phyloP scores from a whole-genome alignment of 2,888 invertebrate genomes.

The Isoperla grammatica region DNA sequence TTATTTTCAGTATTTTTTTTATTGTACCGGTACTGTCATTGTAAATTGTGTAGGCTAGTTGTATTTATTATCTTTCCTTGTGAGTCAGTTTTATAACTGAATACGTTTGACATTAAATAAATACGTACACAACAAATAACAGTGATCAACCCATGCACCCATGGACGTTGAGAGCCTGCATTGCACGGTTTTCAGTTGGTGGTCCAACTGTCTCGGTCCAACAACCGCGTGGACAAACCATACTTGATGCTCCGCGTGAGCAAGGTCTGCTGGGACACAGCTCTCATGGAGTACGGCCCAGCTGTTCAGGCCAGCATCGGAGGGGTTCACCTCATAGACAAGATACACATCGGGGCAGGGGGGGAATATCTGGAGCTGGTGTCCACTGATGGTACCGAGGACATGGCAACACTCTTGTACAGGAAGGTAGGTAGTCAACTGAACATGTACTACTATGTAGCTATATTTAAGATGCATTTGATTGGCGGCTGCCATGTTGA shows the following conservation, averaged over 20 bases:
- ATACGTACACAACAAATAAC: no score
- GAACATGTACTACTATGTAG: no score
- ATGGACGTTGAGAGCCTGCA: no score
- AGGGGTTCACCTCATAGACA: constrained; percentile 63
- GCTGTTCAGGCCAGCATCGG: constrained; percentile 66
- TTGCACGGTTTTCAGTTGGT: constrained; percentile 54
- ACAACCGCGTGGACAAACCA: constrained; percentile 60
- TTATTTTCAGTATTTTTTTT: no score
- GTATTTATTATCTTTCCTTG: no score
- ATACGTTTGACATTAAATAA: no score
- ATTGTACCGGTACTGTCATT: no score
- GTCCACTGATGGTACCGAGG: constrained; percentile 54
- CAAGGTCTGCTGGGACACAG: constrained; percentile 64
- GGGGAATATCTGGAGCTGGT: constrained; percentile 73
- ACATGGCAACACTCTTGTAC: constrained; percentile 66
- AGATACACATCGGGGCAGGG: constrained; percentile 64
- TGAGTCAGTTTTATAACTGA: no score
- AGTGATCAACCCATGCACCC: no score
- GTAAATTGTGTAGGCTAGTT: no score
- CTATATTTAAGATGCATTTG: no score
- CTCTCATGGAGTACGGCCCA: constrained; percentile 72
- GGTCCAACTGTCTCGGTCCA: constrained; percentile 58
- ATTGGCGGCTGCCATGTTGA: no score
- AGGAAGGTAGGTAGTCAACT: constrained; percentile 67
- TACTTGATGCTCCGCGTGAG: constrained; percentile 68